These are phyloP conservation scores for Scotopteryx bipunctaria DNA, from an alignment of 2,888 invertebrate species.

Conservation along the genomic window DNA sequence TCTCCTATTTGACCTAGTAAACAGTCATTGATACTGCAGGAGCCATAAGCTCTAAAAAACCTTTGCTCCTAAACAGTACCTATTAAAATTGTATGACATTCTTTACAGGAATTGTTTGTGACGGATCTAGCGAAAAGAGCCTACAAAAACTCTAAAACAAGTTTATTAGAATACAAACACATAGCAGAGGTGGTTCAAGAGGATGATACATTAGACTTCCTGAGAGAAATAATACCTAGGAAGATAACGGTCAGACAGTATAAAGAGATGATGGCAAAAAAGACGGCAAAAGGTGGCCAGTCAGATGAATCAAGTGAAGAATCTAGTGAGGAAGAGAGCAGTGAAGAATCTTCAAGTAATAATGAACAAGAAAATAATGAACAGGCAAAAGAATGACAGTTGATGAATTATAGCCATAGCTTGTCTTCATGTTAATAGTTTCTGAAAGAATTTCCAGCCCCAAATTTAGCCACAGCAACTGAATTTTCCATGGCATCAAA, in stretches of 20 bases:
- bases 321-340: slow-evolving; percentile 51
- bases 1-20: too few relatives aligned
- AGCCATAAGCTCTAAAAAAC: too few relatives aligned
- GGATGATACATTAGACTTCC: slow-evolving; percentile 86
- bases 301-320: slow-evolving; percentile 66
- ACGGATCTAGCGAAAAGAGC: slow-evolving; percentile 86
- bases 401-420: background rate
- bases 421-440: too few relatives aligned
- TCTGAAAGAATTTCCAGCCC: too few relatives aligned
- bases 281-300: slow-evolving; percentile 57
- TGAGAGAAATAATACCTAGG: slow-evolving; percentile 88
- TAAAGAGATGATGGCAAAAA: slow-evolving; percentile 86
- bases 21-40: too few relatives aligned
- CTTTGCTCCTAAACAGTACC: too few relatives aligned
- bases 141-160: slow-evolving; percentile 76
- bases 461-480: too few relatives aligned
- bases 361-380: slow-evolving; percentile 54
- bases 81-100: slow-evolving; percentile 16
- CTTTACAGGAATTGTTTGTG: slow-evolving; percentile 87
- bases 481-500: too few relatives aligned
- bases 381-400: slow-evolving; percentile 3
- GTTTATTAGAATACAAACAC: slow-evolving; percentile 86
- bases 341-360: slow-evolving; percentile 64
- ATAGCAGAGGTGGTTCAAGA: slow-evolving; percentile 88
- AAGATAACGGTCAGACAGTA: slow-evolving; percentile 88